Percentiles rank a stretch among this genome's conserved stretches.
These are phyloP conservation scores for Actias luna DNA, from an alignment of 2,888 invertebrate species.

Conservation along the genomic window DNA sequence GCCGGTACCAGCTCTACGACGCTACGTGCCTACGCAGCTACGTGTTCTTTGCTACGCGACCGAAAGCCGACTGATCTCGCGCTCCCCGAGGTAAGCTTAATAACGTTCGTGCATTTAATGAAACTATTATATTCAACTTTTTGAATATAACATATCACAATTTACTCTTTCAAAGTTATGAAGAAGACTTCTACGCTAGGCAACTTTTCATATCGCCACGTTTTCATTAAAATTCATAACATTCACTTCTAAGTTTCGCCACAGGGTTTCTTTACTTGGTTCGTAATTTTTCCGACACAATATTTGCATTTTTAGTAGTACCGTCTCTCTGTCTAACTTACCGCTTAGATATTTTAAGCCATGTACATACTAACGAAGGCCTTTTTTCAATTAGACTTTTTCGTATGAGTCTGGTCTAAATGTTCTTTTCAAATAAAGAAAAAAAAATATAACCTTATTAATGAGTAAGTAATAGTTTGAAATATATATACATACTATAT, in stretches of 20 bases:
- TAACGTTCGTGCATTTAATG: slow-evolving; percentile 20
- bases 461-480: too few species aligned
- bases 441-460: too few species aligned
- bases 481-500: too few species aligned
- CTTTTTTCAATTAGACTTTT: not conserved
- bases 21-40: slow-evolving; percentile 31
- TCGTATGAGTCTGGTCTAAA: not conserved
- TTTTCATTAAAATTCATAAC: slow-evolving; percentile 15
- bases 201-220: slow-evolving; percentile 22
- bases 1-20: slow-evolving; percentile 22
- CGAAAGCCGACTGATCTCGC: slow-evolving; percentile 37
- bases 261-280: not conserved
- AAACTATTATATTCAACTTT: slow-evolving; percentile 29
- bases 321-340: not conserved
- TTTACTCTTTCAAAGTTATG: slow-evolving; percentile 23
- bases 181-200: slow-evolving; percentile 20
- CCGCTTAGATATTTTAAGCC: not conserved
- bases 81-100: slow-evolving; percentile 14
- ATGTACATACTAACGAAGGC: not conserved
- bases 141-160: slow-evolving; percentile 26
- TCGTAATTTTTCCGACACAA: not conserved
- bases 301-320: not conserved
- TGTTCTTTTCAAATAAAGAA: too few species aligned
- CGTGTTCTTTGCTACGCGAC: slow-evolving; percentile 44
- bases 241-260: not conserved